Evolutionary conservation across 2,113 vertebrate genomes (phyloP).

Genomic region (Monarcha castaneiventris): DNA sequence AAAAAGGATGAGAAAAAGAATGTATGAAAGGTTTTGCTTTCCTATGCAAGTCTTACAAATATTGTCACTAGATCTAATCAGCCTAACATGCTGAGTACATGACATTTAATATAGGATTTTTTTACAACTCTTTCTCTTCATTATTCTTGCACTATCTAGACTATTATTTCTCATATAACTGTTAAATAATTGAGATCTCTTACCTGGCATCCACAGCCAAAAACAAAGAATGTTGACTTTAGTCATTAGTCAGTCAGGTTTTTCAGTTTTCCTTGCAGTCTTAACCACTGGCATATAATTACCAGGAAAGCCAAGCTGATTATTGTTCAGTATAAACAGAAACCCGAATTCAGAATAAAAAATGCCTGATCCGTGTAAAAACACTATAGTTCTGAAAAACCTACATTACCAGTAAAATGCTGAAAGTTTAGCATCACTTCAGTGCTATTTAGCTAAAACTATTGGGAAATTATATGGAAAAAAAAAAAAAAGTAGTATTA

Average conservation of each 20-base stretch:
- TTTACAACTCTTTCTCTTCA: neutral
- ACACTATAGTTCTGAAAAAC: neutral
- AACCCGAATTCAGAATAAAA: neutral
- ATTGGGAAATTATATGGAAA: neutral
- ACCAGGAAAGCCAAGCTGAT: neutral
- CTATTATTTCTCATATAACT: conserved; percentile 13
- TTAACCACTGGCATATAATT: neutral
- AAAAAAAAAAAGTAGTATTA: neutral
- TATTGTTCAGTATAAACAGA: neutral
- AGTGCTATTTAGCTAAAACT: neutral
- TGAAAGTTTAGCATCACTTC: neutral
- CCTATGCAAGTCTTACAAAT: conserved; percentile 7
- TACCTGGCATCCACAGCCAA: neutral
- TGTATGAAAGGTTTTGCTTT: neutral
- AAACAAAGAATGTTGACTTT: neutral
- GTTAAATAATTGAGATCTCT: neutral
- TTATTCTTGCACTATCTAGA: neutral
- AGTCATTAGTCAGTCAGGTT: neutral
- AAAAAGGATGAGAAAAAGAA: neutral
- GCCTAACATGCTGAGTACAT: neutral
- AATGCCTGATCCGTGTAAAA: neutral
- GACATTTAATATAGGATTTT: neutral
- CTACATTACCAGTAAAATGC: neutral
- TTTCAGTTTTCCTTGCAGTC: neutral
- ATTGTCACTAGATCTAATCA: conserved; percentile 33